Evolutionary conservation across 1,140 invertebrate species (phyloP).

Genomic region (Ooceraea biroi): DNA sequence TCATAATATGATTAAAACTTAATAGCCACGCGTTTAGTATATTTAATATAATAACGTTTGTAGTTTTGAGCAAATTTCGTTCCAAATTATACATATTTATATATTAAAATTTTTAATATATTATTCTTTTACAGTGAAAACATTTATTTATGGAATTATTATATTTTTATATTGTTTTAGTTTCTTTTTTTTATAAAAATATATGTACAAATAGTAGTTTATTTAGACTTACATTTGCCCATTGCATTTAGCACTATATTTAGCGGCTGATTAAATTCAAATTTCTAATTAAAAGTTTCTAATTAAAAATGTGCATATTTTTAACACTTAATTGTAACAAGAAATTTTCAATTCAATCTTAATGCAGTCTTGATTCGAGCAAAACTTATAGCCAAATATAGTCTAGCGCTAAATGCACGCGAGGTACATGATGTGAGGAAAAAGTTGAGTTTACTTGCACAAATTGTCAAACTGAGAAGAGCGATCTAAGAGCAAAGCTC

Average conservation of each 20-base stretch:
- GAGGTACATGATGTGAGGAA: background rate
- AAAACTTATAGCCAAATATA: background rate
- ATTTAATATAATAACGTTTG: constrained; percentile 8
- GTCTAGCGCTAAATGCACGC: constrained; percentile 6
- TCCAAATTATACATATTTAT: background rate
- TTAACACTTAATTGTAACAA: constrained; percentile 5
- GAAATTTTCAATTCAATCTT: background rate
- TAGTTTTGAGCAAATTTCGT: constrained; percentile 4
- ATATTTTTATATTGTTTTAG: too few relatives aligned
- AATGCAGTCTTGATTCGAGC: background rate
- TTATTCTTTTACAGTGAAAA: too few relatives aligned
- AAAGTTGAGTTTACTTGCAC: background rate
- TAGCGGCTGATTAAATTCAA: background rate
- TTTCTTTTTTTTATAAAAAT: too few relatives aligned
- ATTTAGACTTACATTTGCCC: too few relatives aligned
- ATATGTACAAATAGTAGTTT: too few relatives aligned
- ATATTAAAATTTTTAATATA: background rate
- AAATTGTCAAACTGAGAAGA: constrained; percentile 1
- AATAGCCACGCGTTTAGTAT: constrained; percentile 5
- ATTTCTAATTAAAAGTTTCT: too few relatives aligned
- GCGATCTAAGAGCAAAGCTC: constrained; percentile 5
- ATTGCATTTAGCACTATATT: too few relatives aligned
- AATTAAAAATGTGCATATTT: too few relatives aligned
- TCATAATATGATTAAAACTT: background rate
- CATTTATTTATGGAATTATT: too few relatives aligned